Base-by-base conservation (phyloP, 2,113 vertebrate genomes). In the Panthera tigris region DNA sequence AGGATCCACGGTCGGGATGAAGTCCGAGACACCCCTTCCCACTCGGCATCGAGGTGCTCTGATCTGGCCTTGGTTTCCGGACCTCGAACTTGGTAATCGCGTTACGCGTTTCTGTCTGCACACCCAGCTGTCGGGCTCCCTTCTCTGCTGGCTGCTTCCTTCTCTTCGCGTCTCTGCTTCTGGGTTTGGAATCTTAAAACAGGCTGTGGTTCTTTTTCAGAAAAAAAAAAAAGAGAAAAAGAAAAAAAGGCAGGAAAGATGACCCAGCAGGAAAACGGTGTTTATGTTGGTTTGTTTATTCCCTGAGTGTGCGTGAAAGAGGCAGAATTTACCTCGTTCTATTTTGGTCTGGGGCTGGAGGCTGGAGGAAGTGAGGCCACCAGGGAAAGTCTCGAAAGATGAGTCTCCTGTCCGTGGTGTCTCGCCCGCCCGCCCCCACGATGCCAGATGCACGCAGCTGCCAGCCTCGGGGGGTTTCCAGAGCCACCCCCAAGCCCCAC, bases 341-440 rank as follows among this genome's bases (percentile, higher is more conserved):
- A 89, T 98, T 98, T 95, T 50, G 48, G 84, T 90, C 79, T 39
- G 65, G 84, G 89, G 89, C 90, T 73, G 97, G 97, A 82, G 96
- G 92, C 94, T 55, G 78, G 88, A 96, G 97, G 97, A 98, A 95
- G 48, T 84, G 83, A 23, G 78, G 94, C 61, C 12, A 63, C 78
- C 21, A 1, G 94, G 74, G 57, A 25, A 85, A 23, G 91, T 93
- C 97, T 96, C 12, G 7, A 33, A 41, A 48, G 83, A 45, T n/a
- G n/a, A 52, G 88, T 33, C 15, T 61, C 55, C 25, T 4, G 0
- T 11, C 39, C 29, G 9, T 2, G 66, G 57, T 50, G 27, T 48
- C 83, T 19, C 4, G 16, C 45, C 89, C 16, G 1, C 89, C 97
- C 52, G 0, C 92, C 84, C 68, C 91, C 85, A 0, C 12, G 0